phyloP scores from a whole-genome alignment of 2,113 vertebrate genomes.

The Sander vitreus region DNA sequence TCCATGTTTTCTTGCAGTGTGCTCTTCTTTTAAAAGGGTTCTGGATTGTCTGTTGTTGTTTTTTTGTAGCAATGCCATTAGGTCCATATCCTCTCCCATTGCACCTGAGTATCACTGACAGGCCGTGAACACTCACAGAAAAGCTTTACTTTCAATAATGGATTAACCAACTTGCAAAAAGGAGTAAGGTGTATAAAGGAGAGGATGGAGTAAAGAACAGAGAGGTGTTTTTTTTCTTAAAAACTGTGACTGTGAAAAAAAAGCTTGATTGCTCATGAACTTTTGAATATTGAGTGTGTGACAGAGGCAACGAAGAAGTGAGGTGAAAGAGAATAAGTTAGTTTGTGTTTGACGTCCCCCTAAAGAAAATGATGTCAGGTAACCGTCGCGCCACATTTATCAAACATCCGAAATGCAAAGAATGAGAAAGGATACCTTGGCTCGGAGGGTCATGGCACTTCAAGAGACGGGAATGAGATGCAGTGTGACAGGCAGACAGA shows the following conservation, averaged over 20 bases:
- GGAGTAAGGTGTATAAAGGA: constrained; percentile 22
- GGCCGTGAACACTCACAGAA: constrained; percentile 58
- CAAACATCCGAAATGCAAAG: constrained; percentile 43
- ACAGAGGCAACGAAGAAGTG: not conserved
- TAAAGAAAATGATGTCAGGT: constrained; percentile 40
- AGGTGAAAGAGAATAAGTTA: constrained; percentile 9
- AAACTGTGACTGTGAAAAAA: constrained; percentile 21
- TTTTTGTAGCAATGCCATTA: constrained; percentile 55
- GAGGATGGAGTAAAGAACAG: constrained; percentile 33
- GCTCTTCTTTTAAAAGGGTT: constrained; percentile 13
- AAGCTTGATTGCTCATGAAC: not conserved
- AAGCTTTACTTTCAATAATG: constrained; percentile 71
- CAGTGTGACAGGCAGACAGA: constrained; percentile 76
- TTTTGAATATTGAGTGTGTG: not conserved
- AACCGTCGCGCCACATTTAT: constrained; percentile 61
- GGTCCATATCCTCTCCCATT: constrained; percentile 65
- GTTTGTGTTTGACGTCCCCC: constrained; percentile 1
- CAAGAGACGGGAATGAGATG: constrained; percentile 52
- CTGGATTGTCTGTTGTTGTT: not conserved
- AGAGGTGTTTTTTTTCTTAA: constrained; percentile 7
- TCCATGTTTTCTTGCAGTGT: not conserved
- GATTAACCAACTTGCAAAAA: constrained; percentile 70
- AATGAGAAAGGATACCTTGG: constrained; percentile 50
- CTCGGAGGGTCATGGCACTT: constrained; percentile 36
- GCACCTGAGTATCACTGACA: constrained; percentile 64